phyloP scores from a whole-genome alignment of 2,888 invertebrate species.

The Caenorhabditis sp. region DNA sequence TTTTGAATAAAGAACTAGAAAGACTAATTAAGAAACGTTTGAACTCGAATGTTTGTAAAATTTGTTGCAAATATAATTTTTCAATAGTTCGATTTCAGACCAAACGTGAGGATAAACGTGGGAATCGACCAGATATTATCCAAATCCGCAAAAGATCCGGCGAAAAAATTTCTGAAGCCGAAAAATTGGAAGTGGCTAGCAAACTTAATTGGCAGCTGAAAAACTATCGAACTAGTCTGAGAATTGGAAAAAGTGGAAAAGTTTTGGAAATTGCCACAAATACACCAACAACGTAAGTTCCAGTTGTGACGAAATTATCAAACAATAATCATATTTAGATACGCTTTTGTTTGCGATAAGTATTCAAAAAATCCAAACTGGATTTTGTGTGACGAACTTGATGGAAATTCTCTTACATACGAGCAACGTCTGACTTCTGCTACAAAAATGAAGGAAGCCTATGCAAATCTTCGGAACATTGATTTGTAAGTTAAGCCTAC shows the following conservation, averaged over 20 bases:
- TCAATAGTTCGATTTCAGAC: background rate
- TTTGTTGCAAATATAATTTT: background rate
- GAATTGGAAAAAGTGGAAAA: conserved; percentile 9
- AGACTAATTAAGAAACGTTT: too few relatives aligned
- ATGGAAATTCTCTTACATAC: conserved; percentile 22
- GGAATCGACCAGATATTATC: background rate
- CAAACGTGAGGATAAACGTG: background rate
- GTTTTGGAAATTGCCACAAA: conserved; percentile 28
- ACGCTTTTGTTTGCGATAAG: conserved; percentile 26
- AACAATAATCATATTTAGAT: too few relatives aligned
- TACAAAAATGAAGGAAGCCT: background rate
- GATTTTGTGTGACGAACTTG: conserved; percentile 9
- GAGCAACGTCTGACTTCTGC: conserved; percentile 27
- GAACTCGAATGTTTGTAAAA: too few relatives aligned
- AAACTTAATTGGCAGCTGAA: conserved; percentile 12
- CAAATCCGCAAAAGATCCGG: background rate
- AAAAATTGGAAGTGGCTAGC: background rate
- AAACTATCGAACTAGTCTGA: conserved; percentile 20
- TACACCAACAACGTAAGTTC: conserved; percentile 15
- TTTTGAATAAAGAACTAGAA: too few relatives aligned
- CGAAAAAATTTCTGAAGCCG: background rate
- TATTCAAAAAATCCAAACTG: conserved; percentile 14
- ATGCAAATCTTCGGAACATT: background rate
- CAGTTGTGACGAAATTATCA: too few relatives aligned
- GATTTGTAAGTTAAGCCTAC: background rate